A percentile compares a stretch with the other conserved stretches of the same genome.
Conservation (phyloP, 2,797 vertebrate genomes). For the Acanthornis magna region DNA sequence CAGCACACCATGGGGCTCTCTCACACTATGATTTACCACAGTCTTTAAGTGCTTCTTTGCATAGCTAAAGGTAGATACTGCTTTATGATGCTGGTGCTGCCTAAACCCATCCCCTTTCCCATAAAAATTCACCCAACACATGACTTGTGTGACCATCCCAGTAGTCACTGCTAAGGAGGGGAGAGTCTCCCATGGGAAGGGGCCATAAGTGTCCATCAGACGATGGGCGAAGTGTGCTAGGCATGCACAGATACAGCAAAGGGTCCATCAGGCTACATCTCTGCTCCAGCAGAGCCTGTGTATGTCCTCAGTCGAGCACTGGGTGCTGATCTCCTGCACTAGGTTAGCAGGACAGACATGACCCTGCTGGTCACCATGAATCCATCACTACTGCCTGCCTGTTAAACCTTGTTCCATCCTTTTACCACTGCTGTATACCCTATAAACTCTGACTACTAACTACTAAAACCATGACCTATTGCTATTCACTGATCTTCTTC, state of each 20-base stretch:
- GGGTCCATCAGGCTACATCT: fast-evolving
- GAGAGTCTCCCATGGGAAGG: not conserved
- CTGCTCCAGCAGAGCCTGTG: not conserved
- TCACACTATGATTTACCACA: fast-evolving
- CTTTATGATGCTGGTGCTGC: not conserved
- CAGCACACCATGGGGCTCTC: no score
- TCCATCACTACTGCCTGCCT: no score
- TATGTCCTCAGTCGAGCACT: not conserved
- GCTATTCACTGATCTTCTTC: not conserved
- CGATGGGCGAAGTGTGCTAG: fast-evolving
- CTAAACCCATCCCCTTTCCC: not conserved
- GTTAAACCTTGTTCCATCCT: not conserved
- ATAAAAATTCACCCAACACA: not conserved
- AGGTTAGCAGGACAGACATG: fast-evolving
- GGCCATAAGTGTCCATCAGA: fast-evolving
- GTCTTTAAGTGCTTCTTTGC: not conserved
- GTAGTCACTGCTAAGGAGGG: not conserved
- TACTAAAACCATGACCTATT: not conserved
- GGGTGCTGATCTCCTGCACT: not conserved
- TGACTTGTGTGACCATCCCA: not conserved
- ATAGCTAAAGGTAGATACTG: not conserved
- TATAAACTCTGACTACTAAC: not conserved
- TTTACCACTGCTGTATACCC: not conserved
- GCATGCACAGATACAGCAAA: not conserved
- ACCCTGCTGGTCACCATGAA: fast-evolving